Base-by-base conservation (phyloP, 2,113 vertebrate genomes). In the Astatotilapia flaviijosephi region DNA sequence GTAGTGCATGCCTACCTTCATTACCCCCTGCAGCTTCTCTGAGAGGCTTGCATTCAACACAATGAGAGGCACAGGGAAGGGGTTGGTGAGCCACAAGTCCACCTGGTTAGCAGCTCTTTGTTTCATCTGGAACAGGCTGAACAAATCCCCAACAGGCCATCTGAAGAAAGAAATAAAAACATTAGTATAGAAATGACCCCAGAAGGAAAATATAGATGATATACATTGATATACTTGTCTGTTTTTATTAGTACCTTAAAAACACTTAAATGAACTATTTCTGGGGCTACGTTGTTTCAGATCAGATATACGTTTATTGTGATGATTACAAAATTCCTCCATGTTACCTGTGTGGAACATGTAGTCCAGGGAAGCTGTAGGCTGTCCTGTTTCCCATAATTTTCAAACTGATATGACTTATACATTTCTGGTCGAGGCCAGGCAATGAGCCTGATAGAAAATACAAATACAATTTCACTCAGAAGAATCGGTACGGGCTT, bases 11-110 rank as follows among this genome's bases (percentile, higher is more conserved):
- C 98, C 96, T 80, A 98, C 99, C 97, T 98, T 97, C 83, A 99
- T 95, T 80, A 97, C 26, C 9, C 96, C 96, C 79, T 93, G 96
- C 2, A 94, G 91, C 80, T 97, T 97, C 86, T 94, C 97, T 56
- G 97, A 95, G 81, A 99, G 85, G 70, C 97, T 97, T 77, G 97
- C 97, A 19, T 97, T 96, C 4, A 86, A 95, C 93, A 99, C 83
- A 28, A 96, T 94, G 91, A 99, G 81, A 56, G 92, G 95, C 47
- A 96, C 94, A 68, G 94, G 93, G 85, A 97, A 96, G 73, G 96
- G 96, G 93, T 97, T 98, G 68, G 95, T 97, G 93, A 97, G 94
- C 98, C 98, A 99, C 79, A 99, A 4, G 6, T 98, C 97, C 94
- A 98, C 97, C 91, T 96, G 94, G 62, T 97, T 96, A 23, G 94